Percentiles rank a stretch among this genome's conserved stretches.
phyloP scores from a whole-genome alignment of 2,113 vertebrate genomes.

The Ctenomys sociabilis region DNA sequence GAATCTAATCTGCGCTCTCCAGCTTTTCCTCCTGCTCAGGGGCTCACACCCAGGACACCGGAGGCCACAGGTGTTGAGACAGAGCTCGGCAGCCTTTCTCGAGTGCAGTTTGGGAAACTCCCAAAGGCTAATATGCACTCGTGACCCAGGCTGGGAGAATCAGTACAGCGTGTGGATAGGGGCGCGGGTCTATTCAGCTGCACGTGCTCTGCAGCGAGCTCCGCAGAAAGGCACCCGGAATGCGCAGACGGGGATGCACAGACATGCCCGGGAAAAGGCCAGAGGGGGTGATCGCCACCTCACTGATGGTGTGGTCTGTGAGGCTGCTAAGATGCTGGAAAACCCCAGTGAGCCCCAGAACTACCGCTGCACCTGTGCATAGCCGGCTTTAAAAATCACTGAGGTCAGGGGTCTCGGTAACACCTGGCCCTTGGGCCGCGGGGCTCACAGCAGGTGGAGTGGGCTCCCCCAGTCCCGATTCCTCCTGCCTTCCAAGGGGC shows the following conservation, averaged over 20 bases:
- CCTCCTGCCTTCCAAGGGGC: no score
- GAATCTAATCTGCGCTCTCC: not conserved
- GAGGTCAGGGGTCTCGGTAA: not conserved
- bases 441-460: not conserved
- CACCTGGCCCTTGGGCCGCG: not conserved
- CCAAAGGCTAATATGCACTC: not conserved
- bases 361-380: not conserved
- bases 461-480: not conserved
- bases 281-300: not conserved
- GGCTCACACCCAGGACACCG: not conserved
- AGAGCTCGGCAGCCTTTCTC: not conserved
- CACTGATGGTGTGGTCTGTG: not conserved
- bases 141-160: not conserved
- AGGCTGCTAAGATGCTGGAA: not conserved
- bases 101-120: not conserved
- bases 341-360: not conserved
- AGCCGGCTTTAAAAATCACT: not conserved
- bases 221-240: no score
- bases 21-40: not conserved
- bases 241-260: accelerated
- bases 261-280: not conserved
- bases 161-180: no score
- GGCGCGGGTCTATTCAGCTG: no score
- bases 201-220: accelerated
- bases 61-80: not conserved